These are phyloP conservation scores for Puffinus mauretanicus DNA, from an alignment of 2,113 vertebrate genomes.

Conservation along the genomic window DNA sequence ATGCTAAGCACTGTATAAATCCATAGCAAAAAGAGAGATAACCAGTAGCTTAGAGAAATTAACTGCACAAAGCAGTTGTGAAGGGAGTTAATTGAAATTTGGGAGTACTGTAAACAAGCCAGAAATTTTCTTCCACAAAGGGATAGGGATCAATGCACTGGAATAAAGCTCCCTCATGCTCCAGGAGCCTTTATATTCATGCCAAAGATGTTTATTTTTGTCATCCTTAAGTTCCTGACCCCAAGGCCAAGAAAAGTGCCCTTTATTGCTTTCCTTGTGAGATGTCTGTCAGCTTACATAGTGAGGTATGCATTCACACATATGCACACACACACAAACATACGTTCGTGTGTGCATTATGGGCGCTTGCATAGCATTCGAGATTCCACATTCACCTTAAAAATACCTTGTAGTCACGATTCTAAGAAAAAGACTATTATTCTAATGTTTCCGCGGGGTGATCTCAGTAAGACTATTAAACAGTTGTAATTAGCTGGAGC, in stretches of 20 bases:
- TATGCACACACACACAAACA: not conserved
- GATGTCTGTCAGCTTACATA: not conserved
- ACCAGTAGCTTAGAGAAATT: not conserved
- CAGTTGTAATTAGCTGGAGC: conserved; percentile 40
- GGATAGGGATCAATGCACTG: not conserved
- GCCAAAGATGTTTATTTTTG: conserved; percentile 9
- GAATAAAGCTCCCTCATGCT: not conserved
- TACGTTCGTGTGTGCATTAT: not conserved
- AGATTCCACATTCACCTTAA: not conserved
- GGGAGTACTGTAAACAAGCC: not conserved
- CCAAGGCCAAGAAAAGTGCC: conserved; percentile 6
- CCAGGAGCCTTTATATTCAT: not conserved
- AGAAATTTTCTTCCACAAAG: not conserved
- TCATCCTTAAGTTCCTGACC: conserved; percentile 13
- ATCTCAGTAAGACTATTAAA: conserved; percentile 36
- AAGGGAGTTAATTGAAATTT: not conserved
- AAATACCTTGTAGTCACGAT: not conserved
- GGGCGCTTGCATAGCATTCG: not conserved
- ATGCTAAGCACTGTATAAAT: not conserved
- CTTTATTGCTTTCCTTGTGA: not conserved
- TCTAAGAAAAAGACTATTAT: conserved; percentile 22
- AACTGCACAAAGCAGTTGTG: not conserved
- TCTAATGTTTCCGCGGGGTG: not conserved
- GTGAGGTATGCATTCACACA: not conserved
- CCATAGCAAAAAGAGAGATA: not conserved